Base-by-base conservation (phyloP, 2,888 invertebrate genomes). In the Cerceris ruficornis region DNA sequence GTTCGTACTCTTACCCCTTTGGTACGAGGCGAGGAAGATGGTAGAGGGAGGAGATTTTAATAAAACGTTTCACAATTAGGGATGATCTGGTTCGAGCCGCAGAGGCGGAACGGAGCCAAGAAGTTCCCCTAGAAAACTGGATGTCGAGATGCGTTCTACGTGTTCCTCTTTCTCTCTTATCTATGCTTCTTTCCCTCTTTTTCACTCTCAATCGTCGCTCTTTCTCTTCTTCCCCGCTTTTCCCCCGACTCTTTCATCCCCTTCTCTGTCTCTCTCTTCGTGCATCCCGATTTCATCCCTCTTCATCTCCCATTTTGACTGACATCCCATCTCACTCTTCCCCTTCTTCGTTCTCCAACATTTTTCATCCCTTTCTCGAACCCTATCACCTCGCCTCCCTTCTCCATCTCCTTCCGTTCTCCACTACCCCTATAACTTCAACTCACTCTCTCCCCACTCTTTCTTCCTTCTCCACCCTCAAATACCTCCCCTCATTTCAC, bases 61-160 rank as follows among this genome's bases (percentile, higher is more conserved):
- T 80, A 67, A 78, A 80, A 69, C 52, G 61, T 14, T 11, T 14
- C 46, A 54, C 50, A 71, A 74, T 76, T 71, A 74, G 59, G 62
- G 61, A 67, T 69, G 76, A 85, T 85, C 69, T 69, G 78, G 69
- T 70, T 81, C 65, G 68, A 78, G 72, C 52, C 52, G 69, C 74
- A 55, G 66, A n/a, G 59, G 60, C 41, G n/a, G 13, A 55, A 41
- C 42, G 57, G n/a, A 14, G 42, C 54, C 46, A 28, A 49, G 64
- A 69, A 58, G 64, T 58, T 68, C 28, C 42, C 6, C 13, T 15
- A 60, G 58, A 50, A 67, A 46, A 67, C 59, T 60, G 52, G 54
- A 52, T 11, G 28, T 54, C 8, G 15, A 42, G 64, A 58, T n/a
- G 14, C 50, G 11, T 58, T 50, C 43, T 68, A n/a, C 39, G 17